Conservation (phyloP, 2,888 invertebrate species). For the Spilarctia lutea region DNA sequence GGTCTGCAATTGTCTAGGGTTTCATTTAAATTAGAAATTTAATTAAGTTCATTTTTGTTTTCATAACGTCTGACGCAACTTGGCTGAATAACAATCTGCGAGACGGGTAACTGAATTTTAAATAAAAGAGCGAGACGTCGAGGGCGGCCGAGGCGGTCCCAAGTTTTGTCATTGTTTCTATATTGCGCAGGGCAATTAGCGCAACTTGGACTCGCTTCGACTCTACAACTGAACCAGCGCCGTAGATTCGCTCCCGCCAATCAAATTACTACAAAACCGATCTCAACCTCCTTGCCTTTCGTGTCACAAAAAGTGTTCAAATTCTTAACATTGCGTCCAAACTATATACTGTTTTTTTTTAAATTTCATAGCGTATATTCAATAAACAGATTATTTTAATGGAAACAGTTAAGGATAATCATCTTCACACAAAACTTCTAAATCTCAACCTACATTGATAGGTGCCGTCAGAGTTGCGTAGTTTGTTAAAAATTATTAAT, state of each 20-base stretch:
- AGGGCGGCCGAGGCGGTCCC: slow-evolving; percentile 69
- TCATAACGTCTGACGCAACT: slow-evolving; percentile 73
- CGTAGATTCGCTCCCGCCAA: slow-evolving; percentile 66
- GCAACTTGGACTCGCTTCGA: slow-evolving; percentile 72
- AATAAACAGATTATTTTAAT: neutral
- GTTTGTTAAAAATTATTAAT: neutral
- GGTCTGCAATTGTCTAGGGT: slow-evolving; percentile 28
- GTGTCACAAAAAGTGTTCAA: slow-evolving; percentile 41
- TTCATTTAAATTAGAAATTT: slow-evolving; percentile 63
- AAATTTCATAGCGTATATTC: neutral
- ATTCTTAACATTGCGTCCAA: neutral
- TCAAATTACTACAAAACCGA: slow-evolving; percentile 77
- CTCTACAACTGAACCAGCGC: slow-evolving; percentile 54
- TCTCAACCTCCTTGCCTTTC: slow-evolving; percentile 60
- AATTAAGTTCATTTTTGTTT: slow-evolving; percentile 78
- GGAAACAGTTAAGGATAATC: neutral
- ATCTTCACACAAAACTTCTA: neutral
- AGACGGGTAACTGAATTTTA: slow-evolving; percentile 83
- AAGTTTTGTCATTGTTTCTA: slow-evolving; percentile 85
- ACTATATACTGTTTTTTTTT: neutral
- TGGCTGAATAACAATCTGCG: slow-evolving; percentile 80
- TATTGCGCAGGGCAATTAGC: slow-evolving; percentile 85
- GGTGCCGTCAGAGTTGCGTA: neutral
- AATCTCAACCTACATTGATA: neutral
- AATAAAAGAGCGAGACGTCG: slow-evolving; percentile 81